Evolutionary conservation across 1,140 invertebrate genomes (phyloP).

Genomic region (Muscidifurax raptorellus): DNA sequence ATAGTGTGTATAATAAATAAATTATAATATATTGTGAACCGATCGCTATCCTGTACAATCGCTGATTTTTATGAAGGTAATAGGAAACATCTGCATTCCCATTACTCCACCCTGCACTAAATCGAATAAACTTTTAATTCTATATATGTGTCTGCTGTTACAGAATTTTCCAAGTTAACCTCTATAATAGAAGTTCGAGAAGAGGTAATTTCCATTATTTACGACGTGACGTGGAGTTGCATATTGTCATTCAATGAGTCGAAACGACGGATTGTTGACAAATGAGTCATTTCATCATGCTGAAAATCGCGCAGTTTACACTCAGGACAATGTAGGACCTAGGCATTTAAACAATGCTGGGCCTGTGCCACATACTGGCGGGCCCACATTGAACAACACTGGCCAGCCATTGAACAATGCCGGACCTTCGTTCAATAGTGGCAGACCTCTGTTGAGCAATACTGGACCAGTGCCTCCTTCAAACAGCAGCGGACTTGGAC

Average conservation of each 20-base stretch:
- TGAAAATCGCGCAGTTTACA: conserved; percentile 20
- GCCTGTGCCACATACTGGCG: neutral
- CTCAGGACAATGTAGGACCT: conserved; percentile 1
- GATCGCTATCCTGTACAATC: conserved; percentile 12
- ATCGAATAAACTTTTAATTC: neutral
- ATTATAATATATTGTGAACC: conserved; percentile 16
- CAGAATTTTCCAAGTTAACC: conserved; percentile 37
- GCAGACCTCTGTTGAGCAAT: neutral
- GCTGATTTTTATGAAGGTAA: conserved; percentile 40
- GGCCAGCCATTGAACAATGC: neutral
- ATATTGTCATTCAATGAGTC: conserved; percentile 35
- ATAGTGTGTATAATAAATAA: conserved; percentile 32
- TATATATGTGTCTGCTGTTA: conserved; percentile 22
- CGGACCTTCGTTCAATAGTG: neutral
- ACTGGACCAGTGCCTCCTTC: neutral
- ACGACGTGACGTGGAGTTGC: neutral
- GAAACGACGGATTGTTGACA: conserved; percentile 23
- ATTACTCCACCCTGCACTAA: neutral
- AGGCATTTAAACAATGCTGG: conserved; percentile 6
- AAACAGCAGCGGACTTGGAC: neutral
- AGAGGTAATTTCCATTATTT: conserved; percentile 30
- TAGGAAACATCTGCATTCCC: neutral
- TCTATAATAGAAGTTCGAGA: neutral
- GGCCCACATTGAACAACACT: too few relatives aligned
- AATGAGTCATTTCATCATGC: conserved; percentile 32